Percentiles rank a stretch among this genome's conserved stretches.
phyloP scores from a whole-genome alignment of 2,888 invertebrate genomes.

The Catonia carolina region DNA sequence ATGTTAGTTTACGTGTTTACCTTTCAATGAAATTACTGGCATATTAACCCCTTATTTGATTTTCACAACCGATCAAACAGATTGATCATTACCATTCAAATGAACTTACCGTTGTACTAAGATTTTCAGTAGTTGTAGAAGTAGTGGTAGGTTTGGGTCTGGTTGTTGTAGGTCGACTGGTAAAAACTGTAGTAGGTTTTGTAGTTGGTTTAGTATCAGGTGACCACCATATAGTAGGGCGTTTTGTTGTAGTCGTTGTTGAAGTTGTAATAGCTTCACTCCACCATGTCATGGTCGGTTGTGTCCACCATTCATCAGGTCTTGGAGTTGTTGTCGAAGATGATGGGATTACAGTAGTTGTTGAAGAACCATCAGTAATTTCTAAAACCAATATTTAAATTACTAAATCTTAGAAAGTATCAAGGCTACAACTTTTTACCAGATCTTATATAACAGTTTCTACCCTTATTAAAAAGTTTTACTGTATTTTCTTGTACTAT shows the following conservation, averaged over 20 bases:
- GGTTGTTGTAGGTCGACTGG: not conserved
- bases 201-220: not conserved
- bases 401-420: too few species aligned
- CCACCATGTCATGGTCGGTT: conserved; percentile 28
- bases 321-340: conserved; percentile 32
- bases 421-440: too few species aligned
- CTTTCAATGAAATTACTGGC: too few species aligned
- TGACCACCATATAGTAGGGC: conserved; percentile 37
- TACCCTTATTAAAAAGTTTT: too few species aligned
- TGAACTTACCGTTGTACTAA: too few species aligned
- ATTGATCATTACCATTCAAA: too few species aligned
- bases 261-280: not conserved
- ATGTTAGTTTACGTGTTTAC: too few species aligned
- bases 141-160: not conserved
- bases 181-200: not conserved
- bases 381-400: too few species aligned
- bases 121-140: not conserved
- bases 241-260: not conserved
- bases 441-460: too few species aligned
- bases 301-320: conserved; percentile 28
- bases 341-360: not conserved
- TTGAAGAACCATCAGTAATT: not conserved
- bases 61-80: too few species aligned
- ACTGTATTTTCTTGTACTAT: too few species aligned
- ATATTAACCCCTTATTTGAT: too few species aligned